phyloP scores from a whole-genome alignment of 2,888 invertebrate species.

The Stegana nigrithorax region DNA sequence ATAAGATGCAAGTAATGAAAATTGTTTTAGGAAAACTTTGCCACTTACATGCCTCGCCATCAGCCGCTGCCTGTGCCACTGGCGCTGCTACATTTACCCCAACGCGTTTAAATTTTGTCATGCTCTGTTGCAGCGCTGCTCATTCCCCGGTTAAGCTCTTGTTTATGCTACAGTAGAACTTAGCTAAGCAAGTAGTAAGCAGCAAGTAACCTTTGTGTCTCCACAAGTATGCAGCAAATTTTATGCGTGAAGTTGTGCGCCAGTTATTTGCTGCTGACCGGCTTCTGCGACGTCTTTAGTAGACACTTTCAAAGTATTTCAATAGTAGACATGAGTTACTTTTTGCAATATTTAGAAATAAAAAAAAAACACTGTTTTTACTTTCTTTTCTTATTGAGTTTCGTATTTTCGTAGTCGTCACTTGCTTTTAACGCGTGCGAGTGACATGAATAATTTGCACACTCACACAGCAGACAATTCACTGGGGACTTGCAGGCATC shows the following conservation, averaged over 20 bases:
- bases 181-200: not conserved
- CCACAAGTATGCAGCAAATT: too few species aligned
- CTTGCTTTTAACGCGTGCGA: too few species aligned
- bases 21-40: constrained; percentile 12
- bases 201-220: too few species aligned
- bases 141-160: too few species aligned
- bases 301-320: constrained; percentile 9
- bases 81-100: too few species aligned
- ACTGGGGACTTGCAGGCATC: not conserved
- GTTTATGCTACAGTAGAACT: not conserved
- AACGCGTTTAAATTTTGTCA: not conserved
- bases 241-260: not conserved
- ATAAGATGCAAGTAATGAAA: constrained; percentile 12
- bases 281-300: not conserved
- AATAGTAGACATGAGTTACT: not conserved
- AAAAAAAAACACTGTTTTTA: not conserved
- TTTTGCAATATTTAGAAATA: constrained; percentile 1
- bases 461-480: not conserved
- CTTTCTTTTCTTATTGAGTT: not conserved
- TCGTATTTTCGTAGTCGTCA: not conserved
- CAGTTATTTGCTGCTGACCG: not conserved
- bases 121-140: too few species aligned
- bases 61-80: too few species aligned
- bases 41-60: too few species aligned
- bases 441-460: constrained; percentile 7